Evolutionary conservation across 2,113 vertebrate species (phyloP).

Genomic region (Ammodytes dubius): DNA sequence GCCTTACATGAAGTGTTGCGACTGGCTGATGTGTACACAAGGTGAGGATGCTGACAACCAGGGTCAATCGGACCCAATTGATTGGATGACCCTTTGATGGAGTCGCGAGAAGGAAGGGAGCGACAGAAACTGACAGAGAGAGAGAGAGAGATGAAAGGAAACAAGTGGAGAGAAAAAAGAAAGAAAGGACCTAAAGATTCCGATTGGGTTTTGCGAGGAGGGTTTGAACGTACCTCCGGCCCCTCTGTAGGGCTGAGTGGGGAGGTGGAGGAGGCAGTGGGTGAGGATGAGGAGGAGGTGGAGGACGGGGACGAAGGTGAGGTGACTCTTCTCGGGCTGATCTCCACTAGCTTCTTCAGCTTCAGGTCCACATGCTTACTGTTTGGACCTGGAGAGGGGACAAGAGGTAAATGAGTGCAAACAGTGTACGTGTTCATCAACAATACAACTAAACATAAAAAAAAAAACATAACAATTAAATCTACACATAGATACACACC

Average conservation of each 20-base stretch:
- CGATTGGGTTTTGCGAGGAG: slow-evolving; percentile 9
- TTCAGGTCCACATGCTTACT: slow-evolving; percentile 92
- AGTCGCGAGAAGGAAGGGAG: background rate
- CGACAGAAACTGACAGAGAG: background rate
- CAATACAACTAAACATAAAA: background rate
- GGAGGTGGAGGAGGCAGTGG: slow-evolving; percentile 76
- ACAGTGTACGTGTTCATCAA: background rate
- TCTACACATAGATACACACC: background rate
- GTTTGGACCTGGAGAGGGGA: slow-evolving; percentile 86
- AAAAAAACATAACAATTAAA: background rate
- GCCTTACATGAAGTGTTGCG: slow-evolving; percentile 53
- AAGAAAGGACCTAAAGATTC: background rate
- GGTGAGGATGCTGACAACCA: slow-evolving; percentile 48
- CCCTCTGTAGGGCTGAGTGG: slow-evolving; percentile 78
- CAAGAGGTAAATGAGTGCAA: background rate
- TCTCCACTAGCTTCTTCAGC: slow-evolving; percentile 91
- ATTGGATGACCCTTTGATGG: slow-evolving; percentile 71
- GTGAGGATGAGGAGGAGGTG: slow-evolving; percentile 77
- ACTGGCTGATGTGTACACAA: slow-evolving; percentile 60
- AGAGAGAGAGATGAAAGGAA: background rate
- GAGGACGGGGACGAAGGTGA: slow-evolving; percentile 79
- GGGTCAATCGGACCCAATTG: slow-evolving; percentile 72
- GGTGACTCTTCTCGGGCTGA: slow-evolving; percentile 89
- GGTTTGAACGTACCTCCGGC: slow-evolving; percentile 63
- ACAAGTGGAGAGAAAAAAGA: too few species aligned